Evolutionary conservation across 2,113 vertebrate species (phyloP), one percentile per base, ranked within the genome.

Genomic region (Gobiocypris rarus): DNA sequence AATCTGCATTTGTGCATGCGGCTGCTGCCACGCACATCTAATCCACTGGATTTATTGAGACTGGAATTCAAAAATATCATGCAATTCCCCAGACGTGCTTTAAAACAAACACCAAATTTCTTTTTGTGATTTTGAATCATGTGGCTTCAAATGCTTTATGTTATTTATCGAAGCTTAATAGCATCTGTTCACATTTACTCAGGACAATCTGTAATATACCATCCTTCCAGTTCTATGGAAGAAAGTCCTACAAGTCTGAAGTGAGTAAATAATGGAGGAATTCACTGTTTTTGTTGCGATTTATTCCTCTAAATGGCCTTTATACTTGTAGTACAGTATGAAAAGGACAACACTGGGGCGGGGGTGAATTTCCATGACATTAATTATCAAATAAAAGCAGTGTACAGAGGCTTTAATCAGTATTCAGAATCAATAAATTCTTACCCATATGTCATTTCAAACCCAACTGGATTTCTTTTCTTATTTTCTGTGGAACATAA

Each of bases 11-110:
- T 50, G 77, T 50, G 77, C 77, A 81, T 48, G 52, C 28, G 56
- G 34, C 76, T 45, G 76, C 76, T 79, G 76, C 56, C 38, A 48
- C 58, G 45, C 78, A 81, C 61, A 19, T 81, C 78, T 81, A 81
- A 81, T 81, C 78, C 78, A 81, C 43, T 3, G n/a, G 41, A 59
- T 8, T 65, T 67, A 65, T 48, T 7, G 38, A 22, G 19, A 5
- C 56, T 26, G 50, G 52, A 43, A 26, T 61, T 61, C 77, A 80
- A 2, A 67, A 59, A 43, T 9, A 78, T 26, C 43, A 78, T 56
- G 31, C n/a, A 24, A 43, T 24, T 78, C 14, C 48, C 5, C 74
- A 70, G 31, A 19, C 10, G 58, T 26, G 58, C 58, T 61, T 26
- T 61, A 26, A 0, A 59, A 61, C 38, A 38, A 58, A 76, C 75